phyloP scores from a whole-genome alignment of 2,113 vertebrate genomes.

The Scomber japonicus region DNA sequence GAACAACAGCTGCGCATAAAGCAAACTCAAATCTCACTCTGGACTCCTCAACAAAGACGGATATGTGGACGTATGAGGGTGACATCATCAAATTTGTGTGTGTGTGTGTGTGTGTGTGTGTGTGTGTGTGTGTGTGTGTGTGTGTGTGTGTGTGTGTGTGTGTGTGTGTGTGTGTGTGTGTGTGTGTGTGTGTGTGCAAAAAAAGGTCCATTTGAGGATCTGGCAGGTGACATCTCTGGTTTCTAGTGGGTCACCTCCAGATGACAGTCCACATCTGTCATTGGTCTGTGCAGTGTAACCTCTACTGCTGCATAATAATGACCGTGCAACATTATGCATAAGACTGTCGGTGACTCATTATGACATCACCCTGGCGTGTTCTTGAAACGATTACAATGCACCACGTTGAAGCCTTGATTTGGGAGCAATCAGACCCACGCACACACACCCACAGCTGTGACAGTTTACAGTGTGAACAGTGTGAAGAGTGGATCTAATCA shows the following conservation, averaged over 20 bases:
- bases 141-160: too few relatives aligned
- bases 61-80: not conserved
- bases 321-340: not conserved
- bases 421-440: not conserved
- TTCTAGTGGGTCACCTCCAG: not conserved
- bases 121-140: too few relatives aligned
- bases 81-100: not conserved
- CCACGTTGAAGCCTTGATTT: not conserved
- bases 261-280: not conserved
- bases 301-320: slow-evolving; percentile 3
- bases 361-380: slow-evolving; percentile 36
- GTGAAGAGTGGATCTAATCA: slow-evolving; percentile 77
- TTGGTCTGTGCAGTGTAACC: not conserved
- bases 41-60: slow-evolving; percentile 1
- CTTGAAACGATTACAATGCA: slow-evolving; percentile 35
- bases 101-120: too few relatives aligned
- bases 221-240: not conserved
- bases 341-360: slow-evolving; percentile 22
- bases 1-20: slow-evolving; percentile 67
- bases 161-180: too few relatives aligned
- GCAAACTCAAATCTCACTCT: slow-evolving; percentile 30
- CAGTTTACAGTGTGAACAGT: slow-evolving; percentile 69
- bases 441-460: slow-evolving; percentile 66
- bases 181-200: too few relatives aligned
- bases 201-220: not conserved